These are phyloP conservation scores for Melinaea menophilus DNA, from an alignment of 2,888 invertebrate genomes.

Conservation along the genomic window DNA sequence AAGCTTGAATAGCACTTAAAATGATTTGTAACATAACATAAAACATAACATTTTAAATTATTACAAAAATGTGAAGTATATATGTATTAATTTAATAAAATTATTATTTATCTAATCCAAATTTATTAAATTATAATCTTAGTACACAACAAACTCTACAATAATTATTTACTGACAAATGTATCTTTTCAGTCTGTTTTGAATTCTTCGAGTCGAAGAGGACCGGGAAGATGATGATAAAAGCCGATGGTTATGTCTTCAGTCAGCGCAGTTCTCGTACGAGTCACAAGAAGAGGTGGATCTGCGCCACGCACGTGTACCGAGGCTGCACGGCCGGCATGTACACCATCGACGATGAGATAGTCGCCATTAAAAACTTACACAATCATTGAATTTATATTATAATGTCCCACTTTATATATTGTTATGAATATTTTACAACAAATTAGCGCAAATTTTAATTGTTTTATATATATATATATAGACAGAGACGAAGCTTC, in stretches of 20 bases:
- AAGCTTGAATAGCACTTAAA: no score
- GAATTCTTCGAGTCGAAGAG: constrained; percentile 42
- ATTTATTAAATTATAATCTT: no score
- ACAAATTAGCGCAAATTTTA: no score
- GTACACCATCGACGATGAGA: constrained; percentile 29
- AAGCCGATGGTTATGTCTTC: constrained; percentile 35
- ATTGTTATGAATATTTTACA: no score
- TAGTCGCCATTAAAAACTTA: constrained; percentile 29
- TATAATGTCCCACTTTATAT: no score
- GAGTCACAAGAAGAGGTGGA: constrained; percentile 38
- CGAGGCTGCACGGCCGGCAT: constrained; percentile 37
- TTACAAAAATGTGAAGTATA: no score
- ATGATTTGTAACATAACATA: background rate
- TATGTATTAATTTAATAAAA: no score
- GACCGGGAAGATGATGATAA: constrained; percentile 42
- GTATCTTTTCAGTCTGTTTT: constrained; percentile 30
- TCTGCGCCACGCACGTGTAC: constrained; percentile 42
- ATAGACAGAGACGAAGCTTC: no score
- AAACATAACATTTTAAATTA: background rate
- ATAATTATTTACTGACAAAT: background rate
- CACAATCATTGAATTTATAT: constrained; percentile 30
- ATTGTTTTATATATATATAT: no score
- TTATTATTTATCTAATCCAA: no score
- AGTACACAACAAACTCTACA: no score
- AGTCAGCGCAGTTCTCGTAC: constrained; percentile 30